Conservation (phyloP, 2,113 vertebrate genomes). For the Ptilorrhoa leucosticta region DNA sequence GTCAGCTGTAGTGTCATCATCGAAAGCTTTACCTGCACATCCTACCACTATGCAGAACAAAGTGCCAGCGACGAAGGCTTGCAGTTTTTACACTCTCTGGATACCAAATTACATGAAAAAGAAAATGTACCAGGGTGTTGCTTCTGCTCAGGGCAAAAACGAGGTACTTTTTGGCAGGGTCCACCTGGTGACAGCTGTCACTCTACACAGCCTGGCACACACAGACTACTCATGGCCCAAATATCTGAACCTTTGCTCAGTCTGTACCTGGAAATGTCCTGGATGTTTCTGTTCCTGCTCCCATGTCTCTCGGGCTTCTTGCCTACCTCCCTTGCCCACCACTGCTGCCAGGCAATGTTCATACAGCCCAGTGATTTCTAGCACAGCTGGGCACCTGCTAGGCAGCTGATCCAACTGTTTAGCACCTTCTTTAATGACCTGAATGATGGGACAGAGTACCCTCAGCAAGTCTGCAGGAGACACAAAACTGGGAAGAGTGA, state of each 20-base stretch:
- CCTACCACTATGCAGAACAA: background rate
- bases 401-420: background rate
- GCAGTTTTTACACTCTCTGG: background rate
- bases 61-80: rapidly evolving
- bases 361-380: background rate
- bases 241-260: background rate
- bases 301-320: rapidly evolving
- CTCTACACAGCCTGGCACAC: background rate
- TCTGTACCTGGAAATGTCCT: background rate
- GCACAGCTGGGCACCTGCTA: background rate
- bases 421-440: background rate
- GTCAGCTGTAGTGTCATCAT: background rate
- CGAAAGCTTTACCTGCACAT: background rate
- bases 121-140: background rate
- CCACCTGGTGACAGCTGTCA: background rate
- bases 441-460: background rate
- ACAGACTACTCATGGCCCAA: background rate
- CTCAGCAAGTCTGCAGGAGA: background rate
- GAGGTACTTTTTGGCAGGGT: background rate
- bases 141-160: background rate
- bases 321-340: background rate
- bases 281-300: background rate
- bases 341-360: background rate
- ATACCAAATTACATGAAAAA: background rate
- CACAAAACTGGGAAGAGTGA: background rate